Evolutionary conservation across 2,113 vertebrate species (phyloP).

Genomic region (Chunga burmeisteri): DNA sequence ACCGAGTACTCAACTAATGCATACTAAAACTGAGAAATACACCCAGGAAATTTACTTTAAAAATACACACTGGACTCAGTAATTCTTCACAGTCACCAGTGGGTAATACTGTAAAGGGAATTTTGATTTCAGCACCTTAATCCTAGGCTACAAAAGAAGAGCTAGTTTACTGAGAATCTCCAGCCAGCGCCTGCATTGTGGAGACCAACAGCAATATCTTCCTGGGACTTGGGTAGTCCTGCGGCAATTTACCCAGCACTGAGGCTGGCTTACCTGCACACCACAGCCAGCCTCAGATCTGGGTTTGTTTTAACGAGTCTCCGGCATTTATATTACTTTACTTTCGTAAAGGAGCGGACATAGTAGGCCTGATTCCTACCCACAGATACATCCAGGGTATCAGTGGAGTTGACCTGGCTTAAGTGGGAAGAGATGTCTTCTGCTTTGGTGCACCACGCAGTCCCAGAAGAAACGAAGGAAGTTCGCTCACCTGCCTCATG

Average conservation of each 20-base stretch:
- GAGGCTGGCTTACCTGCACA: background rate
- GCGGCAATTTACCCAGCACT: background rate
- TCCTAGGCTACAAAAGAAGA: background rate
- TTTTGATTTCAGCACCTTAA: background rate
- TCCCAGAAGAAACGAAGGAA: background rate
- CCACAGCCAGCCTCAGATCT: background rate
- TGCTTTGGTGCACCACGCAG: background rate
- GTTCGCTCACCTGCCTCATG: background rate
- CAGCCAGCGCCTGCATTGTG: accelerated
- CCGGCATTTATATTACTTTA: background rate
- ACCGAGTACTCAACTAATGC: background rate
- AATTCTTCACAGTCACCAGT: background rate
- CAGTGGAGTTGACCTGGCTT: background rate
- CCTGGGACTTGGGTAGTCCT: background rate
- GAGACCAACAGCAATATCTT: background rate
- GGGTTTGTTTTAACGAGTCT: background rate
- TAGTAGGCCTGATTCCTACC: background rate
- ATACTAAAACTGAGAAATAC: background rate
- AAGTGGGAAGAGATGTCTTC: background rate
- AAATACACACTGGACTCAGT: background rate
- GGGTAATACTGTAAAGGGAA: background rate
- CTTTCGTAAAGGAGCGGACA: background rate
- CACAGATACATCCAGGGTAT: background rate
- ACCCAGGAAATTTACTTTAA: background rate
- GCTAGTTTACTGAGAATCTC: background rate